Base-by-base conservation (phyloP, 2,797 vertebrate species). In the Emys orbicularis region DNA sequence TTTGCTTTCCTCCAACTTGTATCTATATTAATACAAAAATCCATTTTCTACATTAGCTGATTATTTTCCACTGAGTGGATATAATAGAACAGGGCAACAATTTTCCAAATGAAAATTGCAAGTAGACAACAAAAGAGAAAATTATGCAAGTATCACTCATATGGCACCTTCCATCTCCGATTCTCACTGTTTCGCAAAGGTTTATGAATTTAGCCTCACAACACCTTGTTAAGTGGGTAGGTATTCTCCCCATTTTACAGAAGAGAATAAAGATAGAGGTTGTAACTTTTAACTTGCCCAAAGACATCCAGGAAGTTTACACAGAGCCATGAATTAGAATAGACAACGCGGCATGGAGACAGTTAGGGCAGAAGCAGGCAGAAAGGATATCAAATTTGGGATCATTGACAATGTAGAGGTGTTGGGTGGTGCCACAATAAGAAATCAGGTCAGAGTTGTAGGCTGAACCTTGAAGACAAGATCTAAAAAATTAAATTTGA, bases 221-320 rank as follows among this genome's bases (percentile, higher is more conserved):
- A 68, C 80, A 89, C 6, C 49, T 81, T 92, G 34, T 31, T 72
- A 94, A 94, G 37, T 50, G 90, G 86, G 49, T 59, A 90, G 88
- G 68, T 88, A 91, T 90, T 92, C 89, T 61, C 93, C 76, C 89
- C 79, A 57, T 90, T 91, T 95, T 91, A 91, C 59, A 72, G 12
- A 91, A 84, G 76, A 88, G 13, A 93, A 72, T 72, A 41, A 72
- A 72, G 68, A 72, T 19, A 41, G 12, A 41, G n/a, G 19, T 12
- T 41, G 34, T 65, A 72, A 23, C 21, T 72, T 61, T 61, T 21
- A 68, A 68, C 19, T 37, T 37, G 34, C 65, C 19, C 18, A 21
- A 68, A 68, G 65, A 68, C n/a, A 68, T 37, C n/a, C 65, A 65
- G 34, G 16, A 65, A 65, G 34, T n/a, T 16, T 65, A 65, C 8